Percentiles rank a stretch among this genome's conserved stretches.
Conservation (phyloP, 2,797 vertebrate species). For the Kryptolebias ocellatus region DNA sequence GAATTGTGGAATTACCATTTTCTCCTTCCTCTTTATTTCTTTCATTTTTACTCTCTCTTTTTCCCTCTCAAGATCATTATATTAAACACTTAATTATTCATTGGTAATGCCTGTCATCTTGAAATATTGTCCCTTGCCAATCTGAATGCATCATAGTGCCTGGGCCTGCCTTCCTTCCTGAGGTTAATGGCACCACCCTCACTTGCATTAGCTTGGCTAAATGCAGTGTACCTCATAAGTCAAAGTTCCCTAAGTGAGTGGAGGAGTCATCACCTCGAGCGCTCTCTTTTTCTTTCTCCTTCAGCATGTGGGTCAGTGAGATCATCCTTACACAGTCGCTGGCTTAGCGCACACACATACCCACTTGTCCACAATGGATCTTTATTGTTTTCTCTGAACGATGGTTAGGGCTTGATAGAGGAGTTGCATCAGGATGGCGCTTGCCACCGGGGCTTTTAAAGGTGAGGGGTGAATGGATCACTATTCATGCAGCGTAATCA, state of each 20-base stretch:
- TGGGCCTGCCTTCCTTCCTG: conserved; percentile 83
- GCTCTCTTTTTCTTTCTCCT: conserved; percentile 55
- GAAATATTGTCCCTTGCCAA: conserved; percentile 90
- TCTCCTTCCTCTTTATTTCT: conserved; percentile 69
- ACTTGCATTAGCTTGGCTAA: conserved; percentile 87
- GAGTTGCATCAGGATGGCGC: conserved; percentile 42
- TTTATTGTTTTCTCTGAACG: conserved; percentile 70
- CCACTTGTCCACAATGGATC: conserved; percentile 32
- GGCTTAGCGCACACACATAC: conserved; percentile 4
- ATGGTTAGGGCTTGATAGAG: conserved; percentile 54
- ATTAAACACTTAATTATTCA: conserved; percentile 99
- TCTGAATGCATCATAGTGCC: conserved; percentile 86
- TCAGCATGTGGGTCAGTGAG: conserved; percentile 63
- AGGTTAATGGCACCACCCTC: conserved; percentile 89
- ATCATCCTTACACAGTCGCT: conserved; percentile 51
- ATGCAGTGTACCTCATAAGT: conserved; percentile 81
- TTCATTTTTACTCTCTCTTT: conserved; percentile 49
- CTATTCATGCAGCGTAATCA: conserved; percentile 63
- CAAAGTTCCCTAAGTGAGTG: conserved; percentile 77
- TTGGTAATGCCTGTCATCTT: conserved; percentile 91
- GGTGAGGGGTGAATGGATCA: conserved; percentile 71
- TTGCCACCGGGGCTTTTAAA: conserved; percentile 67
- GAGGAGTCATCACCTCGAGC: conserved; percentile 75
- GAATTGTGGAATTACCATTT: conserved; percentile 92
- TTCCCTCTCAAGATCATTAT: conserved; percentile 85